Percentiles rank a stretch among this genome's conserved stretches.
phyloP scores from a whole-genome alignment of 1,140 invertebrate species.

The Epicauta chinensis region DNA sequence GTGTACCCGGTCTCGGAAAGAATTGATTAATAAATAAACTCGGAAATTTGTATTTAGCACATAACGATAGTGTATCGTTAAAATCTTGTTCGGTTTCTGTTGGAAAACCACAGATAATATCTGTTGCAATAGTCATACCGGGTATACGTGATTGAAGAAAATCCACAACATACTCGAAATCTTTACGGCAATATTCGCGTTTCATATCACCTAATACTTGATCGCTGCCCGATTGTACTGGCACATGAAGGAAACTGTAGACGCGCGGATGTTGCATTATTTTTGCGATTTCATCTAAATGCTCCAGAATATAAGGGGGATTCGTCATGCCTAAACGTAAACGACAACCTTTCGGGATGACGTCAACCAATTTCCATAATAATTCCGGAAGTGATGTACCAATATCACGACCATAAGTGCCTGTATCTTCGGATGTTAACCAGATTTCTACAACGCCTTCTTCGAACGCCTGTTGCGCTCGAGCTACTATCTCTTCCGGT shows the following conservation, averaged over 20 bases:
- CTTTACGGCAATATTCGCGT: slow-evolving; percentile 81
- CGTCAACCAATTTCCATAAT: slow-evolving; percentile 77
- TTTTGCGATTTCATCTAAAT: slow-evolving; percentile 85
- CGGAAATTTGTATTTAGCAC: slow-evolving; percentile 84
- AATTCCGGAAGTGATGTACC: slow-evolving; percentile 81
- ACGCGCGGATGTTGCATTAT: slow-evolving; percentile 86
- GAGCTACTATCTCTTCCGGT: slow-evolving; percentile 72
- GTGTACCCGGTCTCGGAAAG: slow-evolving; percentile 91
- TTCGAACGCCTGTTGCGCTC: slow-evolving; percentile 76
- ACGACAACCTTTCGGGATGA: slow-evolving; percentile 87
- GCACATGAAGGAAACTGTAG: slow-evolving; percentile 94
- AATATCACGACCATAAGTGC: slow-evolving; percentile 94
- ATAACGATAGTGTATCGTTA: slow-evolving; percentile 78
- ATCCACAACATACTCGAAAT: slow-evolving; percentile 88
- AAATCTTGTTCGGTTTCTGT: slow-evolving; percentile 93
- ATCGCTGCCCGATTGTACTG: slow-evolving; percentile 95
- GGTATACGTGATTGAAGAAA: slow-evolving; percentile 63
- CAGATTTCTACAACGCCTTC: slow-evolving; percentile 97
- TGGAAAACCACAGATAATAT: slow-evolving; percentile 98
- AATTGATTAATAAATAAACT: slow-evolving; percentile 98
- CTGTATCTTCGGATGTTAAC: slow-evolving; percentile 97
- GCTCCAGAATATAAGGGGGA: slow-evolving; percentile 95
- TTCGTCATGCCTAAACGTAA: slow-evolving; percentile 94
- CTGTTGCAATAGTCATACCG: slow-evolving; percentile 90
- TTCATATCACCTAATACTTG: slow-evolving; percentile 93